These are phyloP conservation scores for Varroa destructor DNA, from an alignment of 1,140 invertebrate species.

Conservation along the genomic window DNA sequence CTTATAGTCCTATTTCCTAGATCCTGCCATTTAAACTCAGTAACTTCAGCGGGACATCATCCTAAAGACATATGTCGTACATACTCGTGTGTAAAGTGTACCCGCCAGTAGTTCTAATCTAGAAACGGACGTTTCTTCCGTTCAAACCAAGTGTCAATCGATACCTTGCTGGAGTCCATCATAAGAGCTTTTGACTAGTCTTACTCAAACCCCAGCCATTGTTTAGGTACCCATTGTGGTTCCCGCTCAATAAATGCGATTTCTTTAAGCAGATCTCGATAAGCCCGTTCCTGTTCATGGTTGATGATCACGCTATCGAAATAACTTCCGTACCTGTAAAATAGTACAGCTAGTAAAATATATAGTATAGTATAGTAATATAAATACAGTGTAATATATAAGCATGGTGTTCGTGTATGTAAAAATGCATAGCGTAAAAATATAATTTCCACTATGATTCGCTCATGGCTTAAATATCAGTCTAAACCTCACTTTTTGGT, in stretches of 20 bases:
- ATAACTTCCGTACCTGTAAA: slow-evolving; percentile 42
- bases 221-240: slow-evolving; percentile 46
- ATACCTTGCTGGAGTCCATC: too few species aligned
- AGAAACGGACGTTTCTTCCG: too few species aligned
- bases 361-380: not conserved
- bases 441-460: not conserved
- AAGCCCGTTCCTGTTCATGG: slow-evolving; percentile 43
- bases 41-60: too few species aligned
- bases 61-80: too few species aligned
- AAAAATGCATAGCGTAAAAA: not conserved
- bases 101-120: too few species aligned
- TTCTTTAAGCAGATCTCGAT: slow-evolving; percentile 43
- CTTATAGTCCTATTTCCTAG: too few species aligned
- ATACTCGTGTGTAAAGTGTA: too few species aligned
- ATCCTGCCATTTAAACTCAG: too few species aligned
- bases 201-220: slow-evolving; percentile 38
- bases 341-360: not conserved
- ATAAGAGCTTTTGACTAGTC: too few species aligned
- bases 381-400: not conserved
- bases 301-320: slow-evolving; percentile 47
- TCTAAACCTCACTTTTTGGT: too few species aligned
- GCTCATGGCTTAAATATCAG: too few species aligned
- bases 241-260: slow-evolving; percentile 46
- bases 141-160: too few species aligned
- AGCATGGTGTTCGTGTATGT: not conserved